A percentile compares a stretch with the other conserved stretches of the same genome.
phyloP scores from a whole-genome alignment of 2,113 vertebrate genomes.

The Cyanoliseus patagonus region DNA sequence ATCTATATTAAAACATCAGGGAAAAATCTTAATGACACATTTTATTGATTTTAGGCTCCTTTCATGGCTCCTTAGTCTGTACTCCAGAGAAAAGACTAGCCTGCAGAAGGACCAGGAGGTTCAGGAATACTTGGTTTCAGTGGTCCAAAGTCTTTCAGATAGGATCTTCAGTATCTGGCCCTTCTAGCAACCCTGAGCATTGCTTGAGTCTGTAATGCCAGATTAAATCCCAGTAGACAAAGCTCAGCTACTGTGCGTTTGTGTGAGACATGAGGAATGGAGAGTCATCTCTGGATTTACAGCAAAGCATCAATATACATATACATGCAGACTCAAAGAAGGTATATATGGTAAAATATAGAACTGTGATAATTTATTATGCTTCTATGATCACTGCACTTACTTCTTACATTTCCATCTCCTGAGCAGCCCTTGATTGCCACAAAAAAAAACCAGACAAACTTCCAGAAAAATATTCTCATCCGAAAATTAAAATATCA shows the following conservation, averaged over 20 bases:
- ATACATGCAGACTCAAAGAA: background rate
- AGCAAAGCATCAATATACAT: background rate
- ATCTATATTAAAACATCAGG: background rate
- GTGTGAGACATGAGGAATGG: background rate
- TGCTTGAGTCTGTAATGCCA: background rate
- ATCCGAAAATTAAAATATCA: background rate
- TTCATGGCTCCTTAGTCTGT: background rate
- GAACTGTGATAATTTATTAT: constrained; percentile 14
- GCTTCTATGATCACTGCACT: background rate
- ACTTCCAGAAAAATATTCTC: background rate
- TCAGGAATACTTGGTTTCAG: background rate
- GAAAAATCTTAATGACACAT: background rate
- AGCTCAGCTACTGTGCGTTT: background rate
- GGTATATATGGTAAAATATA: background rate
- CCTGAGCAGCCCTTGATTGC: background rate
- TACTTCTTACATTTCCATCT: background rate
- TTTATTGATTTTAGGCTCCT: background rate
- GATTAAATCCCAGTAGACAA: background rate
- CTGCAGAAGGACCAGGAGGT: background rate
- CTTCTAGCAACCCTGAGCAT: background rate
- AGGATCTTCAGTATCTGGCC: background rate
- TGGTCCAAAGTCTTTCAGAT: background rate
- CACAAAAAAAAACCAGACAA: background rate
- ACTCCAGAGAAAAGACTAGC: background rate
- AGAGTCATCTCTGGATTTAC: background rate